phyloP scores from a whole-genome alignment of 2,113 vertebrate species.

The Menura novaehollandiae region DNA sequence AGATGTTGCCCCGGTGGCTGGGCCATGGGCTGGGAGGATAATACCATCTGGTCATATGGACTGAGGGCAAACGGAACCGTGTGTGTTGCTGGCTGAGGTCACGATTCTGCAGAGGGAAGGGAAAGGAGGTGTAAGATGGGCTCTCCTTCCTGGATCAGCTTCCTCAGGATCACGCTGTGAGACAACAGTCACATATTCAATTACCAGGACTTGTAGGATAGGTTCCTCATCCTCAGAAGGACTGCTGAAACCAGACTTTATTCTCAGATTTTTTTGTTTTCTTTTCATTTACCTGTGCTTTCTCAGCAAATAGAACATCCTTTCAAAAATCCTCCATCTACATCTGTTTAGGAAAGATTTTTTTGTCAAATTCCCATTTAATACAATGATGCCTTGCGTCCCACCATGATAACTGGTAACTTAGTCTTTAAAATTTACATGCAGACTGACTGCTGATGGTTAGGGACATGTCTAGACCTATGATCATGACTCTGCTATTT shows the following conservation, averaged over 20 bases:
- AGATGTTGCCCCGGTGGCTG: background rate
- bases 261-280: background rate
- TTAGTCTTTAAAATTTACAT: background rate
- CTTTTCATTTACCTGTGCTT: background rate
- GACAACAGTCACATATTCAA: rapidly evolving
- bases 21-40: background rate
- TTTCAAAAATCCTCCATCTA: background rate
- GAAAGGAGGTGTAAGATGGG: background rate
- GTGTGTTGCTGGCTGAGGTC: background rate
- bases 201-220: background rate
- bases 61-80: background rate
- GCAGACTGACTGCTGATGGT: background rate
- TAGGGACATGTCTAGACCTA: background rate
- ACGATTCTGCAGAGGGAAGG: background rate
- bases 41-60: background rate
- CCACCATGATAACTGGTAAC: background rate
- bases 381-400: background rate
- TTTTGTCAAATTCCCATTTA: background rate
- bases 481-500: background rate
- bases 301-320: background rate
- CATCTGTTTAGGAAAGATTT: background rate
- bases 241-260: background rate
- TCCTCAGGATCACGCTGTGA: background rate
- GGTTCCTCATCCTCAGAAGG: background rate
- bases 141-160: background rate